Base-by-base conservation (phyloP, 2,797 vertebrate genomes). In the Nyctalus aviator region DNA sequence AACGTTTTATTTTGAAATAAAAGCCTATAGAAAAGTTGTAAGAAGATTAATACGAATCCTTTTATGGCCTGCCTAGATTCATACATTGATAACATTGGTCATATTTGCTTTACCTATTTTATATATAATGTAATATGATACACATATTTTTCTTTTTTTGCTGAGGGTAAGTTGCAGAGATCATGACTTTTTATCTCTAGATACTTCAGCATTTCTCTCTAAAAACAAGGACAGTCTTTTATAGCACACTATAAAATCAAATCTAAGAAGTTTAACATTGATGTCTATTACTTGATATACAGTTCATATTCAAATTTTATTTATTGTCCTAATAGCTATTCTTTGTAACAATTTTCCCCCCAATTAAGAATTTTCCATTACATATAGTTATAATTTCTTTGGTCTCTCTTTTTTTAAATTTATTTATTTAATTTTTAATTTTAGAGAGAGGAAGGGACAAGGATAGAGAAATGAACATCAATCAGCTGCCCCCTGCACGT, bases 311-410 rank as follows among this genome's bases (percentile, higher is more conserved):
- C 62, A 89, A 44, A 77, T 89, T 76, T 96, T 76, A 48, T 32
- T 88, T 48, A 15, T 89, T 76, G 18, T 78, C 62, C 30, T 93
- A 77, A n/a, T 96, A 91, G 88, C 30, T 92, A 27, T 72, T 41
- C 21, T 93, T 88, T 88, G 55, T 90, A 76, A 69, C 8, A 32
- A 35, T 88, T 94, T 84, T 21, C 79, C 27, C 55, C 20, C n/a
- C 14, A 86, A 6, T 76, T 62, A 91, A 66, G 53, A 95, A 91
- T 89, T 59, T 35, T 57, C 25, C 23, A n/a, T 69, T 77, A 68
- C 18, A 83, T 73, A 46, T 77, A 68, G 5, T 85, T 83, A 55
- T 91, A 27, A 85, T 77, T 53, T 72, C 53, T 95, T 79, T 79
- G 73, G 46, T 84, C 32, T 85, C 23, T 81, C n/a, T 84, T 17